Evolutionary conservation across 2,888 invertebrate species (phyloP), one percentile per base, ranked within the genome.

Genomic region (Tachystola acroxantha): DNA sequence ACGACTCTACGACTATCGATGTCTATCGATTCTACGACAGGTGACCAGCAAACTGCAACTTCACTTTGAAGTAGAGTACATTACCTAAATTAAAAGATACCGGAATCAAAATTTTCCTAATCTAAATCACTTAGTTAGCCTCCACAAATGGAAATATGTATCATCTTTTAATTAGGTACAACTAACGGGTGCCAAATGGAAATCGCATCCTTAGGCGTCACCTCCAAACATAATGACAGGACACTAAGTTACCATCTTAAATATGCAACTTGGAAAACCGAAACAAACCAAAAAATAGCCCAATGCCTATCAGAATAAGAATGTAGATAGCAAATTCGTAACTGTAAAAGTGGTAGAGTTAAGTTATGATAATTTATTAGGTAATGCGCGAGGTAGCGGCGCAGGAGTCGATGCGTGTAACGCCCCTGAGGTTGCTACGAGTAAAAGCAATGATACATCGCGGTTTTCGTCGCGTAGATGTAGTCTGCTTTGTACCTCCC

Each of bases 371-470:
- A 61, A 68, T 67, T 70, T 71, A 65, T 70, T 69, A 66, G 63
- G 75, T 73, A 72, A 78, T 63, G 55, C 51, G 48, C 45, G 45
- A 36, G 45, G 40, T 43, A 48, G 46, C 48, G 56, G 56, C 63
- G 67, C 68, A 59, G 62, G 68, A 74, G 63, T 60, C 58, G 67
- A 57, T 61, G 61, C 64, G 72, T 64, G 68, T 52, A 73, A 69
- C 69, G 68, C 70, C 70, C 57, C 70, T 73, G 66, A 77, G 76
- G 77, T 78, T 69, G 75, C 66, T 67, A 66, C 67, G 69, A 71
- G 73, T 73, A 77, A 76, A 78, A 72, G 73, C 77, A 77, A 73
- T 77, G 78, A 79, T 79, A 80, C 75, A 69, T 68, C 68, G 76
- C 64, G 69, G 63, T 64, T 73, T 75, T 76, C 68, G 77, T 76